Evolutionary conservation across 2,113 vertebrate genomes (phyloP).

Genomic region (Pluvialis apricaria): DNA sequence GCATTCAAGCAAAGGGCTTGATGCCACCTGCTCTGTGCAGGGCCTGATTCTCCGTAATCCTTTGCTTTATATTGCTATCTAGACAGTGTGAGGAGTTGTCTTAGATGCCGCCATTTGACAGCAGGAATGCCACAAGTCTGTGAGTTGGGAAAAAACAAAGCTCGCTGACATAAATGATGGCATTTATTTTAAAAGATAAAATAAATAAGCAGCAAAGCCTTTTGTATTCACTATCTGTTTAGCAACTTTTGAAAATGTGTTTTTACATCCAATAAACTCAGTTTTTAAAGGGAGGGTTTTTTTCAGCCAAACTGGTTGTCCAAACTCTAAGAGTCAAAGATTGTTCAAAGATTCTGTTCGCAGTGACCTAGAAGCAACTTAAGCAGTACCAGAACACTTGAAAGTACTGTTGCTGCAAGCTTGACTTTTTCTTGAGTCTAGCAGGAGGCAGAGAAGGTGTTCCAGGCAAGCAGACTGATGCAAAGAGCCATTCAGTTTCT

Average conservation of each 20-base stretch:
- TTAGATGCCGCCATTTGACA: background rate
- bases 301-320: background rate
- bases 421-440: constrained; percentile 51
- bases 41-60: background rate
- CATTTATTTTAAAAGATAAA: background rate
- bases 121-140: background rate
- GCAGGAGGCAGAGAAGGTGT: background rate
- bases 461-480: background rate
- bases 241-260: background rate
- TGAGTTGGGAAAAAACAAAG: background rate
- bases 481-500: background rate
- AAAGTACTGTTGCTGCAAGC: background rate
- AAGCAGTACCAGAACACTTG: background rate
- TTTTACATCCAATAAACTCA: background rate
- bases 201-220: background rate
- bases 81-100: background rate
- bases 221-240: background rate
- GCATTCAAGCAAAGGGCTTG: background rate
- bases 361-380: background rate
- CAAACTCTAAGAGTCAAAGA: background rate
- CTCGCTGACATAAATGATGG: fast-evolving
- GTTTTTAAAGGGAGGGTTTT: background rate
- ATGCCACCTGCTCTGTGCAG: background rate
- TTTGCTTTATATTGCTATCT: background rate
- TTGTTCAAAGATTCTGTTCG: background rate